Conservation (phyloP, 2,888 invertebrate genomes). For the Vannuccia rotundouncinata region DNA sequence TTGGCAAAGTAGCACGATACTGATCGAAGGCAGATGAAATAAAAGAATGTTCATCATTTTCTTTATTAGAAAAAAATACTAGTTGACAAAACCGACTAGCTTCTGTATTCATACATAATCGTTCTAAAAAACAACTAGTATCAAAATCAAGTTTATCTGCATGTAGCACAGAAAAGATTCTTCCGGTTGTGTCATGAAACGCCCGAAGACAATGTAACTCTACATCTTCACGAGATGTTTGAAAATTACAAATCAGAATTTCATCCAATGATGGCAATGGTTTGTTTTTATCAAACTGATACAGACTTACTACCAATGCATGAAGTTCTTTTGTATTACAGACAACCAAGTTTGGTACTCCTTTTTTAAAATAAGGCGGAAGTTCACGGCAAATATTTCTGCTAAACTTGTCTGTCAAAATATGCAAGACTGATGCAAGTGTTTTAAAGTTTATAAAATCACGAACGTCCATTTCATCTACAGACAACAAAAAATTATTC, state of each 20-base stretch:
- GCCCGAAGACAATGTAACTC: neutral
- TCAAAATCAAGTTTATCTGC: neutral
- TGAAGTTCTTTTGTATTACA: neutral
- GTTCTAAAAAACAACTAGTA: conserved; percentile 4
- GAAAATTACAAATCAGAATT: neutral
- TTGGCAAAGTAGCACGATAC: neutral
- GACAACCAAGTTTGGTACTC: neutral
- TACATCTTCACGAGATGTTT: neutral
- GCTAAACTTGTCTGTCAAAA: neutral
- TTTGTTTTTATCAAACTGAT: neutral
- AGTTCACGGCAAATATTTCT: neutral
- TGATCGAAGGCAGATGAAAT: neutral
- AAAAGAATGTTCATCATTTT: conserved; percentile 5
- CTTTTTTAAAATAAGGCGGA: neutral
- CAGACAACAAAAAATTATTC: too few relatives aligned
- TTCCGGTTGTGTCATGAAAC: neutral
- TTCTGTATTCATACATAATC: neutral
- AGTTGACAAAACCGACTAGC: neutral
- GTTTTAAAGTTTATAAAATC: neutral
- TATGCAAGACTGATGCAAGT: neutral
- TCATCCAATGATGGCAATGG: neutral
- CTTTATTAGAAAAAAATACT: conserved; percentile 8
- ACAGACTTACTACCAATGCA: neutral
- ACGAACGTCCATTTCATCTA: too few relatives aligned
- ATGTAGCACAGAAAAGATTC: neutral